Percentiles rank a stretch among this genome's conserved stretches.
Evolutionary conservation across 2,888 invertebrate genomes (phyloP).

Genomic region (Cryptus viduatorius): DNA sequence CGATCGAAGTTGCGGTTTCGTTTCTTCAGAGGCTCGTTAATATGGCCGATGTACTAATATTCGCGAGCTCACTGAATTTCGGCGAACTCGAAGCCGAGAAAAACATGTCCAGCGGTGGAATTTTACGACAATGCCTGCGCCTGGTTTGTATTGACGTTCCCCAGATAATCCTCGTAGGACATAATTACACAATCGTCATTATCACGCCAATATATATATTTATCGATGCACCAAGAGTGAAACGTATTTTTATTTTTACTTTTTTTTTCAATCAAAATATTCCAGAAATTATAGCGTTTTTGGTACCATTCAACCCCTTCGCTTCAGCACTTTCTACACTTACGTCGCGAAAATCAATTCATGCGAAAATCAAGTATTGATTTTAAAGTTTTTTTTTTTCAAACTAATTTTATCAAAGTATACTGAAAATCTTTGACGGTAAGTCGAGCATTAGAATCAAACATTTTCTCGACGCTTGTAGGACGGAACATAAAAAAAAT

Average conservation of each 20-base stretch:
- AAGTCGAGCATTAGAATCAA: background rate
- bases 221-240: slow-evolving; percentile 56
- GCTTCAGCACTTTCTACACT: slow-evolving; percentile 1
- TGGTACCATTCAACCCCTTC: slow-evolving; percentile 28
- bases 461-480: background rate
- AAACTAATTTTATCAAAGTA: too few relatives aligned
- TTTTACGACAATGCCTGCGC: slow-evolving; percentile 97
- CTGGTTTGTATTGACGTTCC: slow-evolving; percentile 88
- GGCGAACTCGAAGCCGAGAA: slow-evolving; percentile 99
- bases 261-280: slow-evolving; percentile 36
- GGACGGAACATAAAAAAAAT: background rate
- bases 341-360: background rate
- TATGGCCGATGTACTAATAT: slow-evolving; percentile 99
- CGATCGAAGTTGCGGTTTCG: slow-evolving; percentile 98
- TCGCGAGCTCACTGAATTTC: slow-evolving; percentile 98
- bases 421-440: too few relatives aligned
- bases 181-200: slow-evolving; percentile 56
- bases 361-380: background rate
- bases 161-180: slow-evolving; percentile 37
- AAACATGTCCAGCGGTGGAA: slow-evolving; percentile 99
- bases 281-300: slow-evolving; percentile 34
- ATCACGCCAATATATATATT: slow-evolving; percentile 51
- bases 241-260: slow-evolving; percentile 31
- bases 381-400: too few relatives aligned
- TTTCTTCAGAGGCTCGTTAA: slow-evolving; percentile 99